These are phyloP conservation scores for Crocuta crocuta DNA, from an alignment of 2,113 vertebrate genomes.

Conservation along the genomic window DNA sequence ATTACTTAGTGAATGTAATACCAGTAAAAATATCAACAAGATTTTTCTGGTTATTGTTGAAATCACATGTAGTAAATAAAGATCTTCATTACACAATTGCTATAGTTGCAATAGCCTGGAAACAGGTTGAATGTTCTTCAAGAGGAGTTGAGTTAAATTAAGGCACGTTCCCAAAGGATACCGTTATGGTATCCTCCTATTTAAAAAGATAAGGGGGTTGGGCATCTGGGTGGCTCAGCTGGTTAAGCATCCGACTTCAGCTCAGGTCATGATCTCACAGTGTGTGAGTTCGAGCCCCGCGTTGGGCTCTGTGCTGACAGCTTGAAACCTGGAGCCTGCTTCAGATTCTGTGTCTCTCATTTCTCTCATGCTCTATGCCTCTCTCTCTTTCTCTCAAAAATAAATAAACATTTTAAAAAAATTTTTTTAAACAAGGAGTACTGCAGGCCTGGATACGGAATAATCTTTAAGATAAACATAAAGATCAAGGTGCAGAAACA, in stretches of 20 bases:
- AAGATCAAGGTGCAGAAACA: neutral
- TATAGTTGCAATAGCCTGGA: neutral
- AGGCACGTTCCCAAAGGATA: neutral
- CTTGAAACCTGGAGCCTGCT: no score
- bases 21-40: slow-evolving; percentile 16
- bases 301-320: no score
- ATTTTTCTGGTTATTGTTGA: slow-evolving; percentile 15
- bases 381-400: no score
- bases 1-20: slow-evolving; percentile 9
- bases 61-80: neutral
- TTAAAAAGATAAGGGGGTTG: neutral
- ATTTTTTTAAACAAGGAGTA: neutral
- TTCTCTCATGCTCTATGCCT: no score
- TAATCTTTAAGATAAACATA: neutral
- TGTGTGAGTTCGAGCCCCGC: no score
- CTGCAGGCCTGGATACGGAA: neutral
- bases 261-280: no score
- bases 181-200: neutral
- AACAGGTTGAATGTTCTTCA: neutral
- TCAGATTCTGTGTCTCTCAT: no score
- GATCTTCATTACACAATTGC: neutral
- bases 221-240: no score
- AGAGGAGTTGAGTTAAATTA: neutral
- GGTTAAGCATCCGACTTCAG: no score
- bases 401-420: no score